These are phyloP conservation scores for Mormyrus hasselquistii DNA, from an alignment of 2,797 vertebrate genomes.

Conservation along the genomic window DNA sequence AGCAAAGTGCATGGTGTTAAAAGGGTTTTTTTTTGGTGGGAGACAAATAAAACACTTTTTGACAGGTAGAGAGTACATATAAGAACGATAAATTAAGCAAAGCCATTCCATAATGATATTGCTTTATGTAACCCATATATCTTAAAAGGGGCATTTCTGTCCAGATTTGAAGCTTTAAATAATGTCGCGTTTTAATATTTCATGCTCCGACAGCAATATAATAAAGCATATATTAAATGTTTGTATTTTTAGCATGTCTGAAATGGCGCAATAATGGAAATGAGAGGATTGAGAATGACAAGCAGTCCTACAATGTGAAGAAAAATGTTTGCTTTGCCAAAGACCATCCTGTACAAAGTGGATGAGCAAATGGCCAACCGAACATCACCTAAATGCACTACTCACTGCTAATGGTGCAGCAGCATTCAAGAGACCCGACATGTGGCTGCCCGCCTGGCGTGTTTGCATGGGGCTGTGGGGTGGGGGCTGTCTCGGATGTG, in stretches of 20 bases:
- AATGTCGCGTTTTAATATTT: neutral
- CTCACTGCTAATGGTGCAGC: neutral
- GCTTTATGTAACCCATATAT: neutral
- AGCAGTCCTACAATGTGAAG: neutral
- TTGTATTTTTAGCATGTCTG: neutral
- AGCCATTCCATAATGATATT: slow-evolving; percentile 12
- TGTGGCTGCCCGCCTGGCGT: neutral
- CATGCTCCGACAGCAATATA: neutral
- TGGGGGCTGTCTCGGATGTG: neutral
- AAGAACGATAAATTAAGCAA: slow-evolving; percentile 12
- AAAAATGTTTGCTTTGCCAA: neutral
- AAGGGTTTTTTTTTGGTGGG: neutral
- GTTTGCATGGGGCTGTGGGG: neutral
- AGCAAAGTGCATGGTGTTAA: neutral
- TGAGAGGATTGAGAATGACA: neutral
- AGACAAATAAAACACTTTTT: slow-evolving; percentile 19
- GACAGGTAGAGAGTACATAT: slow-evolving; percentile 5
- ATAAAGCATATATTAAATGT: neutral
- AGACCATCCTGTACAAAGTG: neutral
- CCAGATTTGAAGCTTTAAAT: neutral
- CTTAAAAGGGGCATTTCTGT: neutral
- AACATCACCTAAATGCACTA: neutral
- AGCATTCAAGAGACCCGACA: neutral
- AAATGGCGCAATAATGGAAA: neutral
- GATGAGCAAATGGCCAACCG: neutral